Percentiles rank a stretch among this genome's conserved stretches.
These are phyloP conservation scores for Thunnus maccoyii DNA, from an alignment of 2,113 vertebrate species.

Conservation along the genomic window DNA sequence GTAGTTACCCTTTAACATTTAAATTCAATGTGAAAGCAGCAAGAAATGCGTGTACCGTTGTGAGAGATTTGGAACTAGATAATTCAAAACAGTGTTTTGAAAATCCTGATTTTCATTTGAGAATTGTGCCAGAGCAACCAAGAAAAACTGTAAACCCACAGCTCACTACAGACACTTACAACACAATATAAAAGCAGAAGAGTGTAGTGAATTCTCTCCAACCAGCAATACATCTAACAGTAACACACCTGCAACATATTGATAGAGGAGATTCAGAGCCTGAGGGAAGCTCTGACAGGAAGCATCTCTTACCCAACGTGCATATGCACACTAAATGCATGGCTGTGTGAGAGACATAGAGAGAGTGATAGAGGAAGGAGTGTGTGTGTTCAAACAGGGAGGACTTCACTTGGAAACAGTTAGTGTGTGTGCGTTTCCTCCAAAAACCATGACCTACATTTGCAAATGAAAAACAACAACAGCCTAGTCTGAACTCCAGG, in stretches of 20 bases:
- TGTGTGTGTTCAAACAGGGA: constrained; percentile 29
- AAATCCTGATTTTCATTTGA: too few relatives aligned
- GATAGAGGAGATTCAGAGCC: constrained; percentile 11
- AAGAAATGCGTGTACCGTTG: too few relatives aligned
- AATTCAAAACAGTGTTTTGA: too few relatives aligned
- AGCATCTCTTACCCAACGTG: constrained; percentile 6
- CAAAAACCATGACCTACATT: constrained; percentile 79
- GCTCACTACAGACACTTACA: neutral
- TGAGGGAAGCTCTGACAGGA: constrained; percentile 23
- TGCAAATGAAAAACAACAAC: constrained; percentile 80
- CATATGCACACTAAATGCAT: constrained; percentile 1
- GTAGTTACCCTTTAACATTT: too few relatives aligned
- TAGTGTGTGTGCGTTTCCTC: constrained; percentile 49
- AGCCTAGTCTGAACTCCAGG: constrained; percentile 50
- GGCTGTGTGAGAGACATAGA: constrained; percentile 6
- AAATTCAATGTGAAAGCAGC: too few relatives aligned
- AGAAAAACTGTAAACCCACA: too few relatives aligned
- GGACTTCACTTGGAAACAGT: constrained; percentile 22
- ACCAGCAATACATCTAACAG: neutral
- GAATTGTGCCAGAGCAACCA: too few relatives aligned
- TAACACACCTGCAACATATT: constrained; percentile 43
- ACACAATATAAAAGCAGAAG: neutral
- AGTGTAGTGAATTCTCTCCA: neutral
- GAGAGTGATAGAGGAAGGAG: constrained; percentile 11
- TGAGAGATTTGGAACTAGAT: too few relatives aligned